These are phyloP conservation scores for Magallana gigas DNA, from an alignment of 1,140 invertebrate genomes.

Conservation along the genomic window DNA sequence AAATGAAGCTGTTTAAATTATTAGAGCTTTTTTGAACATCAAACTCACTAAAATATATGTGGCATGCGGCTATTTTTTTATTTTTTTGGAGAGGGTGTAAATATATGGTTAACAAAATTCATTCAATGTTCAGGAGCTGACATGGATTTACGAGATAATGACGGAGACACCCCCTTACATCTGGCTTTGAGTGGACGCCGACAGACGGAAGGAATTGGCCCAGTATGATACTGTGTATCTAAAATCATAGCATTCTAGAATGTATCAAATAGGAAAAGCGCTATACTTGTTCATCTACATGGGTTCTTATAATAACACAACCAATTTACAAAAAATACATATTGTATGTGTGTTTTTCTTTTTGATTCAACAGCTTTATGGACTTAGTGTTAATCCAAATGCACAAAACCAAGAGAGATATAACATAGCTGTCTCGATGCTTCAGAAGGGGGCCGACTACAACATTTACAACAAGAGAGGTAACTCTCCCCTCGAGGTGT, in stretches of 20 bases:
- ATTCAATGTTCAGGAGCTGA: conserved; percentile 42
- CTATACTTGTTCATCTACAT: too few species aligned
- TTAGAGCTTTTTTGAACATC: too few species aligned
- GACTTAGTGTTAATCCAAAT: conserved; percentile 24
- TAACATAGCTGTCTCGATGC: conserved; percentile 57
- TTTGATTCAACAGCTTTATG: conserved; percentile 48
- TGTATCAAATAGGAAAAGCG: too few species aligned
- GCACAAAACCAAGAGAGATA: conserved; percentile 54
- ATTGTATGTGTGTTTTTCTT: background rate
- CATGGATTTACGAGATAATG: conserved; percentile 38
- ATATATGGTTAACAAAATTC: too few species aligned
- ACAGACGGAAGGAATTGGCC: background rate
- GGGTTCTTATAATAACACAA: too few species aligned
- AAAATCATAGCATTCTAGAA: too few species aligned
- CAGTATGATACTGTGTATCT: background rate
- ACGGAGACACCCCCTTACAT: conserved; percentile 51
- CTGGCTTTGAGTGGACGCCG: background rate
- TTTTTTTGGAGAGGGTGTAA: too few species aligned
- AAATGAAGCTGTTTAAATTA: too few species aligned
- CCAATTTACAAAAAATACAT: too few species aligned
- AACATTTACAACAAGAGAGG: conserved; percentile 52
- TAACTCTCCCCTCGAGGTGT: conserved; percentile 50
- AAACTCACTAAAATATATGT: too few species aligned
- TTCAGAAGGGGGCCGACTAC: conserved; percentile 55
- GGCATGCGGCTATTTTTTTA: too few species aligned